phyloP scores from a whole-genome alignment of 2,113 vertebrate genomes.

The Odontesthes bonariensis region DNA sequence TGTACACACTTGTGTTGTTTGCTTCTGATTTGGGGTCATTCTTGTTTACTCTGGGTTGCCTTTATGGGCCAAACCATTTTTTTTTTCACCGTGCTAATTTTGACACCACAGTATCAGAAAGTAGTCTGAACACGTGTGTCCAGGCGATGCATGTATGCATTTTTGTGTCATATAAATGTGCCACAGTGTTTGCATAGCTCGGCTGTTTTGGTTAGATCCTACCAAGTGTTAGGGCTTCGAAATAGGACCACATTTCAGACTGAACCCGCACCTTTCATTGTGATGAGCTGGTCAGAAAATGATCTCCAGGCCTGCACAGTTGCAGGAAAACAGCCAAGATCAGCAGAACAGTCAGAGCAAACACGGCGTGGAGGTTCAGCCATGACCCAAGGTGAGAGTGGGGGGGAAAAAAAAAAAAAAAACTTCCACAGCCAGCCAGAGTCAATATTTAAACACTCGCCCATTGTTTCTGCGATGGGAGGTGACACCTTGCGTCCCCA shows the following conservation, averaged over 20 bases:
- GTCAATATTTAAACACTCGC: constrained; percentile 72
- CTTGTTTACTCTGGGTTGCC: constrained; percentile 19
- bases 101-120: background rate
- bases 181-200: background rate
- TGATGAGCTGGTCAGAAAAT: constrained; percentile 21
- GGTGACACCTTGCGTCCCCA: constrained; percentile 40
- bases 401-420: constrained; percentile 21
- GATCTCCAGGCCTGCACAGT: constrained; percentile 17
- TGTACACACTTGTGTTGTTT: constrained; percentile 23
- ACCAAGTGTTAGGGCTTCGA: background rate
- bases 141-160: constrained; percentile 38
- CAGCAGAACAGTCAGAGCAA: constrained; percentile 49
- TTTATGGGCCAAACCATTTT: constrained; percentile 5
- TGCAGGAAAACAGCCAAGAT: constrained; percentile 51
- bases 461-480: constrained; percentile 62
- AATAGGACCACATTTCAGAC: constrained; percentile 11
- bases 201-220: background rate
- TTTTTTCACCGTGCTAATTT: background rate
- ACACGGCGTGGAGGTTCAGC: constrained; percentile 52
- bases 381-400: constrained; percentile 57
- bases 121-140: constrained; percentile 60
- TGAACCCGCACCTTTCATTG: background rate
- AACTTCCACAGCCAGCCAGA: constrained; percentile 51
- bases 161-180: constrained; percentile 21
- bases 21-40: constrained; percentile 18